phyloP scores from a whole-genome alignment of 1,140 invertebrate species.

The Cheumatopsyche charites region DNA sequence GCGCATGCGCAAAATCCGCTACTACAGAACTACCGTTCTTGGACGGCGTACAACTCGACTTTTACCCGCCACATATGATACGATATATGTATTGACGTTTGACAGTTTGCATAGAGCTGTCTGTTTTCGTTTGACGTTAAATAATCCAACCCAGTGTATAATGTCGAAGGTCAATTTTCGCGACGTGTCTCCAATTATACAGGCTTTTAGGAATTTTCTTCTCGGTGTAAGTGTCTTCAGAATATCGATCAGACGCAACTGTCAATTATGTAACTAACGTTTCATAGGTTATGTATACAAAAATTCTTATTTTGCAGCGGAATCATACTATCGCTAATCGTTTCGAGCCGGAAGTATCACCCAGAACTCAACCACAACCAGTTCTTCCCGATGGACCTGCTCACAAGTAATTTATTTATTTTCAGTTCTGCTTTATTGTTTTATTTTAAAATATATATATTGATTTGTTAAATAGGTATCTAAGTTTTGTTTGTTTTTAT shows the following conservation, averaged over 20 bases:
- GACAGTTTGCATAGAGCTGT: background rate
- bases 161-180: conserved; percentile 51
- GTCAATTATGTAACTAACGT: conserved; percentile 21
- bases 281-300: conserved; percentile 21
- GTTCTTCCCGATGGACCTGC: conserved; percentile 75
- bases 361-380: conserved; percentile 77
- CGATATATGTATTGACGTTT: too few relatives aligned
- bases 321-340: conserved; percentile 68
- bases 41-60: too few relatives aligned
- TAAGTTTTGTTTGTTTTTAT: too few relatives aligned
- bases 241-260: too few relatives aligned
- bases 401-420: conserved; percentile 65
- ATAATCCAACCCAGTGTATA: background rate
- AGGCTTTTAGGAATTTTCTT: conserved; percentile 65
- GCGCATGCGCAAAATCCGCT: too few relatives aligned
- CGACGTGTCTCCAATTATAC: conserved; percentile 66
- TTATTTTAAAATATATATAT: background rate
- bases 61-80: too few relatives aligned
- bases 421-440: background rate
- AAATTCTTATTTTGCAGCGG: conserved; percentile 57
- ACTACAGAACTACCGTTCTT: too few relatives aligned
- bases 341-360: conserved; percentile 66
- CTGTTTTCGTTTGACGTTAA: background rate
- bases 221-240: conserved; percentile 61
- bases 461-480: too few relatives aligned